phyloP scores from a whole-genome alignment of 2,113 vertebrate species.

The Dicentrarchus labrax region DNA sequence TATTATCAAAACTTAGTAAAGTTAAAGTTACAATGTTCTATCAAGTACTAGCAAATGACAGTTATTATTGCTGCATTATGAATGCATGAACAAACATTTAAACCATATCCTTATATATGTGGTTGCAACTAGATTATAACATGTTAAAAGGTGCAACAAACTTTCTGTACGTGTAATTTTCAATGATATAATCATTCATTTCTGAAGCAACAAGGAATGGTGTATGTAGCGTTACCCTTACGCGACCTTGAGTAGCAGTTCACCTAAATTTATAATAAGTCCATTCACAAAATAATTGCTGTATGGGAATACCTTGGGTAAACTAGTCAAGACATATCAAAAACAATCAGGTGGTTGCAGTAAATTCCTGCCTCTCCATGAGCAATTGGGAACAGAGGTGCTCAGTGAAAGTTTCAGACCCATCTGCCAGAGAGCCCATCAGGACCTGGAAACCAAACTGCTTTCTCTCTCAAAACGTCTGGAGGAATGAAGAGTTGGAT shows the following conservation, averaged over 20 bases:
- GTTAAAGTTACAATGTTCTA: background rate
- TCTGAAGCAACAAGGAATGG: constrained; percentile 18
- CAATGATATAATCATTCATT: background rate
- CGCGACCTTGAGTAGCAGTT: constrained; percentile 14
- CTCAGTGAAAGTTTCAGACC: constrained; percentile 61
- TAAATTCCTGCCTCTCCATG: constrained; percentile 55
- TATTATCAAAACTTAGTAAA: too few species aligned
- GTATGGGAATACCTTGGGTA: constrained; percentile 56
- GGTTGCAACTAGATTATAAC: background rate
- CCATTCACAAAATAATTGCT: constrained; percentile 62
- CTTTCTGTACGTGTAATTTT: background rate
- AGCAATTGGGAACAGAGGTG: constrained; percentile 61
- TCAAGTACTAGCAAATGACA: background rate
- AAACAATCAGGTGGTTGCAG: constrained; percentile 57
- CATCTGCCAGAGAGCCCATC: constrained; percentile 70
- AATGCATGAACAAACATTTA: background rate
- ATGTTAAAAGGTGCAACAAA: background rate
- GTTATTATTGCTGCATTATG: background rate
- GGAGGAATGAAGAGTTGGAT: constrained; percentile 26
- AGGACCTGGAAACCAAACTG: constrained; percentile 56
- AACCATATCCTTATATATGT: background rate
- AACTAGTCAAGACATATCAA: constrained; percentile 60
- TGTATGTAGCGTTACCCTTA: constrained; percentile 36
- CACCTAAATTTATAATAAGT: constrained; percentile 38
- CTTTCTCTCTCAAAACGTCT: constrained; percentile 29